Conservation (phyloP, 1,140 invertebrate species). For the Leptoteleia sp. region DNA sequence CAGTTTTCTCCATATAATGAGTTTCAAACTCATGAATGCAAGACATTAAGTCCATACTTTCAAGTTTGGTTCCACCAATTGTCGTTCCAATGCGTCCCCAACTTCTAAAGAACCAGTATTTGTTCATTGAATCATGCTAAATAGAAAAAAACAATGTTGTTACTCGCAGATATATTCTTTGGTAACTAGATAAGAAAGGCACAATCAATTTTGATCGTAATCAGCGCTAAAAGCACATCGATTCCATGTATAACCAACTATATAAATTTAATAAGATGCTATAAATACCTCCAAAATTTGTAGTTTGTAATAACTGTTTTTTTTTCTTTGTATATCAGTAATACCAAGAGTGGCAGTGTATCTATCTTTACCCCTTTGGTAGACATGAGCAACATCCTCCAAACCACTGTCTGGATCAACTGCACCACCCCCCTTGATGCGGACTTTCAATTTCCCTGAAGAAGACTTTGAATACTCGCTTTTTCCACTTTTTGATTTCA, state of each 20-base stretch:
- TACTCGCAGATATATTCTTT: no score
- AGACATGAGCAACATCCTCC: slow-evolving; percentile 91
- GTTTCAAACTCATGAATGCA: slow-evolving; percentile 86
- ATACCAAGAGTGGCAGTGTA: slow-evolving; percentile 90
- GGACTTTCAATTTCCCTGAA: slow-evolving; percentile 87
- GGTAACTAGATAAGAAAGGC: no score
- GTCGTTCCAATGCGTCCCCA: slow-evolving; percentile 98
- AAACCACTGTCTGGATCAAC: slow-evolving; percentile 94
- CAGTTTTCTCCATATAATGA: slow-evolving; percentile 91
- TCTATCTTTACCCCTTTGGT: slow-evolving; percentile 83
- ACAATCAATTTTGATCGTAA: no score
- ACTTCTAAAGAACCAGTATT: slow-evolving; percentile 91
- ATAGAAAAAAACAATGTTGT: background rate
- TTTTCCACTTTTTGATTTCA: slow-evolving; percentile 81
- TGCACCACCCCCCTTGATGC: slow-evolving; percentile 92
- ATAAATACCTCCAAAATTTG: slow-evolving; percentile 88
- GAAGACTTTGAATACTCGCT: slow-evolving; percentile 84
- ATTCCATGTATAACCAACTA: no score
- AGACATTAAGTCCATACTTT: slow-evolving; percentile 82
- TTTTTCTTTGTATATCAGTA: slow-evolving; percentile 92
- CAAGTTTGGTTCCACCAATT: slow-evolving; percentile 91
- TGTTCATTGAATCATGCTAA: slow-evolving; percentile 84
- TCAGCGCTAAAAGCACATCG: no score
- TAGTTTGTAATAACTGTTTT: slow-evolving; percentile 97
- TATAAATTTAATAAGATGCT: background rate